Percentiles rank a stretch among this genome's conserved stretches.
Evolutionary conservation across 2,113 vertebrate genomes (phyloP).

Genomic region (Ammospiza nelsoni): DNA sequence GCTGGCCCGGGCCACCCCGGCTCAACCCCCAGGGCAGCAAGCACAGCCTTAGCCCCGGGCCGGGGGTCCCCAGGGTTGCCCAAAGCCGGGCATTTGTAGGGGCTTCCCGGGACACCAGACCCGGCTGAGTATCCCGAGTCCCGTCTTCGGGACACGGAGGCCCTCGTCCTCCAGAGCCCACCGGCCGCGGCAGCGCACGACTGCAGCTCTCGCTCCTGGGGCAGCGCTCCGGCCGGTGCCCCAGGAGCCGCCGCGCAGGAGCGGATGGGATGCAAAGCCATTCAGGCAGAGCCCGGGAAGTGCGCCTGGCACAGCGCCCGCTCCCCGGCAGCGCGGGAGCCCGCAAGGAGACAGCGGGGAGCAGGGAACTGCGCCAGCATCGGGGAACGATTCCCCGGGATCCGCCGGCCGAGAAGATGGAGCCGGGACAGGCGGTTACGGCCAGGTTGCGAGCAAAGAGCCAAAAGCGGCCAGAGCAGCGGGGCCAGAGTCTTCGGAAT

Average conservation of each 20-base stretch:
- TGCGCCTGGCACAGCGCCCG: background rate
- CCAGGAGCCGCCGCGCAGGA: background rate
- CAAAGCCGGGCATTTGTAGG: background rate
- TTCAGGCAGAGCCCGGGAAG: background rate
- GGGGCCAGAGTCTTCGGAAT: background rate
- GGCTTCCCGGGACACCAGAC: background rate
- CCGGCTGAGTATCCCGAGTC: no score
- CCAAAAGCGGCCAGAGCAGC: background rate
- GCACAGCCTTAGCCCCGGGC: background rate
- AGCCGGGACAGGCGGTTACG: background rate
- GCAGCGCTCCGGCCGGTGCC: accelerated
- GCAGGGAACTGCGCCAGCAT: background rate
- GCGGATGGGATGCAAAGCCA: background rate
- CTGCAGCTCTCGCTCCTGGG: background rate
- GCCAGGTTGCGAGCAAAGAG: background rate
- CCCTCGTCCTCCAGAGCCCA: background rate
- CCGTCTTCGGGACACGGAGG: background rate
- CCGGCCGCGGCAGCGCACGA: background rate
- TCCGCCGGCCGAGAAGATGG: background rate
- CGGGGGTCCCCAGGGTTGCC: background rate
- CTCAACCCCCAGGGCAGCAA: background rate
- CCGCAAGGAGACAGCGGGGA: background rate
- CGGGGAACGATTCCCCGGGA: background rate
- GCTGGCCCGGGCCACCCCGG: no score
- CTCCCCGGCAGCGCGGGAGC: background rate